Conservation (phyloP, 2,113 vertebrate genomes). For the Rhea pennata region DNA sequence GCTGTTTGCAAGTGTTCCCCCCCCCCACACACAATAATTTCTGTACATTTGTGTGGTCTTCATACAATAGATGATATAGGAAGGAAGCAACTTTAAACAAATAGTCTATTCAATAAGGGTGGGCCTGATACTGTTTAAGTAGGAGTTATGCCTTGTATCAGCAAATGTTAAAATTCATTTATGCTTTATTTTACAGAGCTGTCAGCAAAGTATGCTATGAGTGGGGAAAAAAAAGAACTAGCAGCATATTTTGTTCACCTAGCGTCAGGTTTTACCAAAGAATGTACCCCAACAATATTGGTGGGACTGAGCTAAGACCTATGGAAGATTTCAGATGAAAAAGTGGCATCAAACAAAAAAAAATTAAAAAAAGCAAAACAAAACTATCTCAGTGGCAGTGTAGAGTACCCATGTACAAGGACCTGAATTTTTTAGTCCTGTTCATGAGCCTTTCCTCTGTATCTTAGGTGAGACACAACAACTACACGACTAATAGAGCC, state of each 20-base stretch:
- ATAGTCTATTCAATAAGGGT: neutral
- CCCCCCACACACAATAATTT: neutral
- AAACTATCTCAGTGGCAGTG: too few species aligned
- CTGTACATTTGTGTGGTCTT: fast-evolving
- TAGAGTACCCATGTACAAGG: too few species aligned
- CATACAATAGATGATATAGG: neutral
- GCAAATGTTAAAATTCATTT: neutral
- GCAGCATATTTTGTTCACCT: neutral
- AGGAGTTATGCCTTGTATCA: neutral
- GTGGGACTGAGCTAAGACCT: neutral
- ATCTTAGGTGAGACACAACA: too few species aligned
- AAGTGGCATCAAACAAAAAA: neutral
- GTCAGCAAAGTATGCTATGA: neutral
- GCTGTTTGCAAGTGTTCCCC: neutral
- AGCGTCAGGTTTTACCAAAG: neutral
- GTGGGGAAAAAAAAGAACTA: neutral
- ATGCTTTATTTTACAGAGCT: neutral
- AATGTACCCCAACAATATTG: neutral
- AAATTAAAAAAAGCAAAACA: too few species aligned
- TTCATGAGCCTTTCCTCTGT: too few species aligned
- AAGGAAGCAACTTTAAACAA: neutral
- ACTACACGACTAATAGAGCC: too few species aligned
- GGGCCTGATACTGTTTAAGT: neutral
- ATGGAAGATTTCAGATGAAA: neutral
- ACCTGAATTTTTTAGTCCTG: too few species aligned